phyloP scores from a whole-genome alignment of 2,113 vertebrate species.

The Grammomys surdaster region DNA sequence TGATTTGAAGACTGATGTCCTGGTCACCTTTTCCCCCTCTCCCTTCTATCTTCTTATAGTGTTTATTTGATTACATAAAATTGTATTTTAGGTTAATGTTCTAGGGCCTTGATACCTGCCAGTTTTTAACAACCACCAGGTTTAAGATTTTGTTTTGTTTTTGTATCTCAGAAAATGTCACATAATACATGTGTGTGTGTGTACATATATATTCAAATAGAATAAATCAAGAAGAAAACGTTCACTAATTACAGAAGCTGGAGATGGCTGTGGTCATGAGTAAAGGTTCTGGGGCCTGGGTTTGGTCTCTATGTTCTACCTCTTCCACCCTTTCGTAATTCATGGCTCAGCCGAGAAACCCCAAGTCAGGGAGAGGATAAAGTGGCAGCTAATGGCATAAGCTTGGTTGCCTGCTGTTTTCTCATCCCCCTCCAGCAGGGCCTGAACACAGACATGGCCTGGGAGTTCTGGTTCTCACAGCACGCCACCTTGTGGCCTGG shows the following conservation, averaged over 20 bases:
- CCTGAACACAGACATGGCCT: no score
- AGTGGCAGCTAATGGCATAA: background rate
- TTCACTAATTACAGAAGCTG: background rate
- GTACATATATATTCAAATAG: background rate
- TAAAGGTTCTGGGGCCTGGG: background rate
- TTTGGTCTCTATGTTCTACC: background rate
- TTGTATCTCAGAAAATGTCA: slow-evolving; percentile 11
- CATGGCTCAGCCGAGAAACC: background rate
- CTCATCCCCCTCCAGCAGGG: accelerated
- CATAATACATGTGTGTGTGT: background rate
- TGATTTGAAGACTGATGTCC: background rate
- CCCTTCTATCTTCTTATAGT: background rate
- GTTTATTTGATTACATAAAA: background rate
- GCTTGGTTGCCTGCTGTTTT: background rate
- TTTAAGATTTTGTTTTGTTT: background rate
- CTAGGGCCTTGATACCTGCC: background rate
- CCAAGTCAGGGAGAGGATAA: background rate
- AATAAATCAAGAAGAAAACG: slow-evolving; percentile 34
- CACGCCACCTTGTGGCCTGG: slow-evolving; percentile 53
- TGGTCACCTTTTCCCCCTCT: background rate
- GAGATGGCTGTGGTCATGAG: background rate
- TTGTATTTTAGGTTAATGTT: background rate
- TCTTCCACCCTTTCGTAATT: background rate
- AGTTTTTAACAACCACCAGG: background rate
- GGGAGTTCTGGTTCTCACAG: background rate